Base-by-base conservation (phyloP, 2,113 vertebrate genomes). In the Bombycilla garrulus region DNA sequence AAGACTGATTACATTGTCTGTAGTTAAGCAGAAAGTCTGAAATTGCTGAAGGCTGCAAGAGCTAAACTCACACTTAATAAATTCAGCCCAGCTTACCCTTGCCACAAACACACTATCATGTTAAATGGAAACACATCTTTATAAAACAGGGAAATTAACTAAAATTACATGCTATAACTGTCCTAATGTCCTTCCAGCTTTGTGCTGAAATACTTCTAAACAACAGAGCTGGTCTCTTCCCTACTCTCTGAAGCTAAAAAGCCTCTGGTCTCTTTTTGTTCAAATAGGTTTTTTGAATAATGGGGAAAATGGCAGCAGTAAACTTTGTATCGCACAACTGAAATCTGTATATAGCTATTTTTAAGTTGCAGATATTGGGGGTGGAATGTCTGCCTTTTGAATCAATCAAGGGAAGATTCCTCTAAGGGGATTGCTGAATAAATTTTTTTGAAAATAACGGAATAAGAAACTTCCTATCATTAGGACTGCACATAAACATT, bases 211-310 rank as follows among this genome's bases (percentile, higher is more conserved):
- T 40, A 40, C 4, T 50, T 5, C 18, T 80, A 36, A 88, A 38
- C 4, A 72, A 48, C 2, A 45, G 20, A 26, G 7, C 12, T 67
- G 4, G 5, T 36, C 8, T 78, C 24, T 66, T 31, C 25, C 8
- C 7, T 50, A 0, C 4, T 15, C 24, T n/a, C 8, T 48, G 45
- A 85, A 84, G 31, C 10, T 76, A 62, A 54, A 65, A 81, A 35
- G 0, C 4, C 7, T 26, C 13, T 51, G 15, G 2, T 4, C n/a
- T 95, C 2, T 35, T 61, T 66, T 21, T 23, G 10, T 67, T 70
- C 26, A 73, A 62, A n/a, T 3, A 22, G 1, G 0, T 17, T 44
- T 69, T 58, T 65, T 72, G 0, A 85, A 24, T 33, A 78, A 21
- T 45, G 11, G 15, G 35, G 21, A 47, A 88, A 53, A 36, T 12